Base-by-base conservation (phyloP, 2,113 vertebrate species). In the Notechis scutatus region DNA sequence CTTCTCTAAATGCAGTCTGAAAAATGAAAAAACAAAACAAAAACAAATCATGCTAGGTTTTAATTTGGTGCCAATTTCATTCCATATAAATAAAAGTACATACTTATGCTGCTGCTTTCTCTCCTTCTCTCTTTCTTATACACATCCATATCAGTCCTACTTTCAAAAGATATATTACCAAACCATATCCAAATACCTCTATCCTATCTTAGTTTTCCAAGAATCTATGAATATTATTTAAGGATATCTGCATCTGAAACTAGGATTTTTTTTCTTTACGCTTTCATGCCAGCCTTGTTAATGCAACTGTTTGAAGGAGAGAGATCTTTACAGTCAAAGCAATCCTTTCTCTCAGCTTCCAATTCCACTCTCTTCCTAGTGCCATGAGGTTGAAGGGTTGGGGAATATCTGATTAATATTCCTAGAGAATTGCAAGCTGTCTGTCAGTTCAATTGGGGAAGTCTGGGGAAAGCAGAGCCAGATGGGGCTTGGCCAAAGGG, bases 391-490 rank as follows among this genome's bases (percentile, higher is more conserved):
- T 34, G 74, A 85, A 90, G 29, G 54, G 21, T 39, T 26, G 88
- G 45, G 88, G 29, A 11, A 15, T n/a, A 61, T 39, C 92, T 93
- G 74, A 90, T 93, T 93, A 93, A 90, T 93, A 93, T 93, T 93
- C 92, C 45, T 54, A 12, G 88, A 26, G 88, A 90, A 93, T 90
- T 47, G 52, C 29, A 34, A 90, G 54, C 81, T 93, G 92, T 50
- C 88, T 59, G 34, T 93, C 88, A 86, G 74, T 61, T 81, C 92
- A 86, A 3, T 90, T 50, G 56, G 92, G 88, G 23, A 93, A 86
- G 88, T 90, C 92, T 86, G 12, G 74, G 56, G 88, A 52, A 50
- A 93, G 45, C 21, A 39, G 6, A 59, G 56, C 55, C 88, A 93
- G 92, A 93, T 90, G 92, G 88, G 92, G 45, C 74, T 86, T 57